These are phyloP conservation scores for Enteromius argenteus DNA, from an alignment of 2,797 vertebrate genomes.

Conservation along the genomic window DNA sequence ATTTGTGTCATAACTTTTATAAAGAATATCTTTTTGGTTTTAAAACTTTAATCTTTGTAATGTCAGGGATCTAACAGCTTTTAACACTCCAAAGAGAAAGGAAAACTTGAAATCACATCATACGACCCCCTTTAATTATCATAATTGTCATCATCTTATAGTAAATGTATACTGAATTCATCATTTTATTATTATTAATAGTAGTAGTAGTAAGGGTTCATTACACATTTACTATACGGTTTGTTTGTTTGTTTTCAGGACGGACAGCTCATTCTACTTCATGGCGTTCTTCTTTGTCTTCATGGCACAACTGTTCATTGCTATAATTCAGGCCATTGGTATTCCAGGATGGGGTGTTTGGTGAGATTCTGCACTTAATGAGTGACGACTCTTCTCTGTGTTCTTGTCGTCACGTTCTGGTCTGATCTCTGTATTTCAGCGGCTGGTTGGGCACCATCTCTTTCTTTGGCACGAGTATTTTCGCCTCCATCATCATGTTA, in stretches of 20 bases:
- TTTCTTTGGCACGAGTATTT: constrained; percentile 91
- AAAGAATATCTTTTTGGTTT: no score
- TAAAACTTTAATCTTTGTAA: no score
- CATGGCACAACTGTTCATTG: constrained; percentile 95
- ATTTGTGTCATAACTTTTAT: no score
- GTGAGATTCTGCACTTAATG: constrained; percentile 74
- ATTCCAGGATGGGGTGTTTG: constrained; percentile 98
- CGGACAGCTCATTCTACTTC: constrained; percentile 97
- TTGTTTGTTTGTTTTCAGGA: constrained; percentile 73
- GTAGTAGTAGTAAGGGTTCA: not conserved
- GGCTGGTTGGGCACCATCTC: constrained; percentile 95
- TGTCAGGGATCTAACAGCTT: no score
- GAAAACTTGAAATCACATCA: no score
- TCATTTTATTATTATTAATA: not conserved
- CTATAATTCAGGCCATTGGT: constrained; percentile 93
- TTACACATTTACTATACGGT: not conserved
- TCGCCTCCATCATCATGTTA: constrained; percentile 92
- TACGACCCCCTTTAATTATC: no score
- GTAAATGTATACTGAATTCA: not conserved
- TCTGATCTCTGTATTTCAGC: constrained; percentile 71
- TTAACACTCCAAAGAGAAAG: no score
- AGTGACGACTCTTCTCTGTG: not conserved
- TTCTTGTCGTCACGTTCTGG: not conserved
- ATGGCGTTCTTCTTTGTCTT: constrained; percentile 99
- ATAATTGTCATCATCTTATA: not conserved